phyloP scores from a whole-genome alignment of 2,797 vertebrate genomes.

The Rhinichthys osculus region DNA sequence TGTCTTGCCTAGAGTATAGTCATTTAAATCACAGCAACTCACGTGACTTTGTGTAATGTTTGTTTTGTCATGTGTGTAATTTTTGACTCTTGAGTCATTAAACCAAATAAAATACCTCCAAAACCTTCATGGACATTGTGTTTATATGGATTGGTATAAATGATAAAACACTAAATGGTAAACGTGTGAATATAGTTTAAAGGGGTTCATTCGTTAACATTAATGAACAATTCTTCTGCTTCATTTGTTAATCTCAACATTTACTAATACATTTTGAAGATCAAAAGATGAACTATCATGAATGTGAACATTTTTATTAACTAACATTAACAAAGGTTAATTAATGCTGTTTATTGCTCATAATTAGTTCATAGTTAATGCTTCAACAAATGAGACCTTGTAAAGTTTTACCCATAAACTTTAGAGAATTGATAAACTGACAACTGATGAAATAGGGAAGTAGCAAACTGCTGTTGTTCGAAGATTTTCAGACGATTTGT shows the following conservation, averaged over 20 bases:
- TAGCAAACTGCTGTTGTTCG: not conserved
- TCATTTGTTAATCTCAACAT: not conserved
- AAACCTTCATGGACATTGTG: not conserved
- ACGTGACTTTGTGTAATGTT: conserved; percentile 17
- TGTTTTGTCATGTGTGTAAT: conserved; percentile 29
- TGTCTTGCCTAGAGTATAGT: conserved; percentile 9
- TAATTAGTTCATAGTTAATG: not conserved
- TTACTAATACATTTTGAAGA: too few relatives aligned
- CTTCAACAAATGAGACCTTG: not conserved
- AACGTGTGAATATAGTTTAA: not conserved
- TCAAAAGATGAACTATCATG: too few relatives aligned
- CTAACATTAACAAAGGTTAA: too few relatives aligned
- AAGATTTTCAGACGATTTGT: not conserved
- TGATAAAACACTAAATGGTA: not conserved
- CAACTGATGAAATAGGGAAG: not conserved
- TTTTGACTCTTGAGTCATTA: conserved; percentile 2
- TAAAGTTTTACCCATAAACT: not conserved
- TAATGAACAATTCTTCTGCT: not conserved
- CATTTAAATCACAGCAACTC: not conserved
- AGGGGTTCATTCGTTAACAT: not conserved
- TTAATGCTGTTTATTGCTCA: not conserved
- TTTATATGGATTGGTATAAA: not conserved
- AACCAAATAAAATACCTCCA: conserved; percentile 35
- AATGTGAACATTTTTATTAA: not conserved
- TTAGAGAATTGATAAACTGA: not conserved